Evolutionary conservation across 35 echinoderm and acorn worm species (phyloP).

Genomic region (Nesometra sesokonis): DNA sequence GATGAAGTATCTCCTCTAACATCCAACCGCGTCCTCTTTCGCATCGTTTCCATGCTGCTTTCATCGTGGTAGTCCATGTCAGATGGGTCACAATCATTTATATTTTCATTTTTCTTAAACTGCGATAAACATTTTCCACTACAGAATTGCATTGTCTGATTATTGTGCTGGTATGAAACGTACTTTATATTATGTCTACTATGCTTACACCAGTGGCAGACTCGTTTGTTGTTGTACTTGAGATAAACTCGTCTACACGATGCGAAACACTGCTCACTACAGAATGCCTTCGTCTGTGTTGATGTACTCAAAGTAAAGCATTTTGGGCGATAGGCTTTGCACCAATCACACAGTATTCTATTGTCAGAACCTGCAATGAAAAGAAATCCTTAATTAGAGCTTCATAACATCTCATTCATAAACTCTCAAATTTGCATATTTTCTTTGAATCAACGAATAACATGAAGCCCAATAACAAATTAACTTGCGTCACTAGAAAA

Average conservation of each 20-base stretch:
- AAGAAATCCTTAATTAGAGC: background rate
- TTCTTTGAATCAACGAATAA: too few relatives aligned
- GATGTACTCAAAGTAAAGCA: constrained; percentile 88
- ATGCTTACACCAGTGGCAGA: constrained; percentile 77
- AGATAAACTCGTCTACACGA: constrained; percentile 67
- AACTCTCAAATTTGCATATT: too few relatives aligned
- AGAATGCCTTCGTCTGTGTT: constrained; percentile 76
- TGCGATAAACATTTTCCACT: constrained; percentile 63
- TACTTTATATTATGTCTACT: constrained; percentile 55
- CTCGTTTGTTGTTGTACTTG: constrained; percentile 47
- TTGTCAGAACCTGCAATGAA: background rate
- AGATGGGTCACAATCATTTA: background rate
- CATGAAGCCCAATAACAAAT: too few relatives aligned
- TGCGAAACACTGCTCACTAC: constrained; percentile 93
- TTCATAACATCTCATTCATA: background rate
- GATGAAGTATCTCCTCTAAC: background rate
- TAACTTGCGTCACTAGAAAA: too few relatives aligned
- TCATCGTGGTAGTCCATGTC: background rate
- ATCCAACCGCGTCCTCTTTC: background rate
- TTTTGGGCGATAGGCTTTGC: constrained; percentile 65
- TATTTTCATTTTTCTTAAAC: constrained; percentile 45
- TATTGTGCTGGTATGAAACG: constrained; percentile 25
- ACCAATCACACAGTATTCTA: constrained; percentile 84
- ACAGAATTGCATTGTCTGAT: constrained; percentile 65
- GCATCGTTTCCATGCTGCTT: constrained; percentile 5